A percentile compares a stretch with the other conserved stretches of the same genome.
Conservation (phyloP, 2,797 vertebrate species). For the Micropoecilia bifurca region DNA sequence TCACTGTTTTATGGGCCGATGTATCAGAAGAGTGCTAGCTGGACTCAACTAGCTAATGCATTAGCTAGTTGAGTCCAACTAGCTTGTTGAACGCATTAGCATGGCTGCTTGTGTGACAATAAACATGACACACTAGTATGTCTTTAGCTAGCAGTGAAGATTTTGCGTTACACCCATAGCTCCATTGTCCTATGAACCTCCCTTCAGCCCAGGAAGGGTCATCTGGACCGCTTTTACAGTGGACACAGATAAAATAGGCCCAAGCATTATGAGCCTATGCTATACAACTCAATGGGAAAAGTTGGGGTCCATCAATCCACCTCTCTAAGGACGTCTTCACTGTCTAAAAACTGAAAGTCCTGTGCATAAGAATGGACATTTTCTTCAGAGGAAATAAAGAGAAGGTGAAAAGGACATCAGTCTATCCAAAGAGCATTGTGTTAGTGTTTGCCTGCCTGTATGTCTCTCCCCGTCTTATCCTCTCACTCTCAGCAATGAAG, state of each 20-base stretch:
- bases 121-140: neutral
- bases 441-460: slow-evolving; percentile 16
- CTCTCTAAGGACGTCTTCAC: neutral
- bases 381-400: neutral
- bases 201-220: neutral
- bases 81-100: too few species aligned
- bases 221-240: neutral
- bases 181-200: too few species aligned
- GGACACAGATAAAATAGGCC: neutral
- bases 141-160: neutral
- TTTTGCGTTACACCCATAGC: neutral
- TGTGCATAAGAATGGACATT: neutral
- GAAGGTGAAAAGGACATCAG: neutral
- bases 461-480: slow-evolving; percentile 16
- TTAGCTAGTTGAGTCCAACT: too few species aligned
- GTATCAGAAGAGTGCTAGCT: too few species aligned
- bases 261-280: neutral
- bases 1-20: too few species aligned
- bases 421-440: neutral
- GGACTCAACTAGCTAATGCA: too few species aligned
- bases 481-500: slow-evolving; percentile 49
- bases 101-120: too few species aligned
- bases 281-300: neutral
- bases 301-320: neutral
- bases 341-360: neutral